phyloP scores from a whole-genome alignment of 2,113 vertebrate species.

The Paracanthobrama guichenoti region DNA sequence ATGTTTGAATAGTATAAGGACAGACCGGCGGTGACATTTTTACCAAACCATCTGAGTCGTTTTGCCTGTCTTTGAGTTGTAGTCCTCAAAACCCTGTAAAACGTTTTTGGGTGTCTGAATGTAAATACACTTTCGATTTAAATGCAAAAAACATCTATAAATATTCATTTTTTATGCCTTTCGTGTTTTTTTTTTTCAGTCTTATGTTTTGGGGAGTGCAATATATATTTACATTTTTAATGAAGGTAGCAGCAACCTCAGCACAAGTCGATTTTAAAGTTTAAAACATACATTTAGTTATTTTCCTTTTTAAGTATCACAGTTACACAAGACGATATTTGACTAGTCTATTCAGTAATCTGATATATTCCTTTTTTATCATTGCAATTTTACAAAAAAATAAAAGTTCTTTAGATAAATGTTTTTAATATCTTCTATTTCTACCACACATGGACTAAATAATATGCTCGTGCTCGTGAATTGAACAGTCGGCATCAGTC shows the following conservation, averaged over 20 bases:
- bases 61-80: constrained; percentile 6
- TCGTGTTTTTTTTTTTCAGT: neutral
- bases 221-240: constrained; percentile 45
- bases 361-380: constrained; percentile 43
- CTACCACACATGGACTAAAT: constrained; percentile 53
- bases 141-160: constrained; percentile 1
- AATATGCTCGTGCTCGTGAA: constrained; percentile 53
- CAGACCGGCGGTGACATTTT: neutral
- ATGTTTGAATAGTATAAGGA: constrained; percentile 22
- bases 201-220: constrained; percentile 19
- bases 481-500: constrained; percentile 46
- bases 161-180: neutral
- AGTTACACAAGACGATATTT: constrained; percentile 55
- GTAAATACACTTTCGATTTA: neutral
- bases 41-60: neutral
- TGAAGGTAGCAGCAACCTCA: constrained; percentile 45
- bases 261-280: constrained; percentile 35
- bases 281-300: constrained; percentile 47
- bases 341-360: constrained; percentile 53
- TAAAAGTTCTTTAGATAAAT: constrained; percentile 52
- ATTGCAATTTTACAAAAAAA: constrained; percentile 53
- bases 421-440: constrained; percentile 53
- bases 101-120: neutral
- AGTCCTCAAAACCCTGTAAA: constrained; percentile 30
- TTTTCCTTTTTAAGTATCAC: constrained; percentile 40